Evolutionary conservation across 1,140 invertebrate species (phyloP).

Genomic region (Aphelinus certus): DNA sequence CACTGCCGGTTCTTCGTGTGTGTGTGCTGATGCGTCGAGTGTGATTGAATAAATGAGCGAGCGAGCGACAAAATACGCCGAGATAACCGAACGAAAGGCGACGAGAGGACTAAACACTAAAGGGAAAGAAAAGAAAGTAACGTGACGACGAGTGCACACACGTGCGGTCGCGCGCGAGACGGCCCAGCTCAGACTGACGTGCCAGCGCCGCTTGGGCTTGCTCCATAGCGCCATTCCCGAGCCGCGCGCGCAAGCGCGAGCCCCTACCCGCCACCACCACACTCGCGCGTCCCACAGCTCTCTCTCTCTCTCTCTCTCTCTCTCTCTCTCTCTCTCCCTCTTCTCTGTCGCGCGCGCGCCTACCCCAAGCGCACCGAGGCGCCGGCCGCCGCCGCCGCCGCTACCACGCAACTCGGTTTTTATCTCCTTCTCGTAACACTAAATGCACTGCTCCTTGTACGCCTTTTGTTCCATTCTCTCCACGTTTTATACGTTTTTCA

Average conservation of each 20-base stretch:
- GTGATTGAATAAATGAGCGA: slow-evolving; percentile 9
- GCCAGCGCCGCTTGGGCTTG: background rate
- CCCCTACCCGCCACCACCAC: no score
- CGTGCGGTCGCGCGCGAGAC: slow-evolving; percentile 49
- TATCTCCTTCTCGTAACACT: slow-evolving; percentile 22
- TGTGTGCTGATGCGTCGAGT: background rate
- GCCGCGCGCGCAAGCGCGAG: background rate
- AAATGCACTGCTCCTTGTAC: no score
- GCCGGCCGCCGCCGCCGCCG: slow-evolving; percentile 21
- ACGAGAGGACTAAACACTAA: slow-evolving; percentile 56
- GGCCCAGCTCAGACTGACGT: slow-evolving; percentile 48
- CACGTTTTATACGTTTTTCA: no score
- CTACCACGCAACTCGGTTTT: slow-evolving; percentile 36
- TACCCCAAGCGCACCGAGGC: slow-evolving; percentile 23
- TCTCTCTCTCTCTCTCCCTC: background rate
- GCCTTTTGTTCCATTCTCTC: no score
- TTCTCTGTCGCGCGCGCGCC: slow-evolving; percentile 15
- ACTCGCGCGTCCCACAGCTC: no score
- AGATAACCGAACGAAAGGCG: no score
- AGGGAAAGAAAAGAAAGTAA: slow-evolving; percentile 62
- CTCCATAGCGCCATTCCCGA: background rate
- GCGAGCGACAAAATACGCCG: slow-evolving; percentile 46
- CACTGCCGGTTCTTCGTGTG: background rate
- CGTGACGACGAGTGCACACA: slow-evolving; percentile 46
- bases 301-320: no score